Evolutionary conservation across 2,797 vertebrate genomes (phyloP).

Genomic region (Anguilla pacifica): DNA sequence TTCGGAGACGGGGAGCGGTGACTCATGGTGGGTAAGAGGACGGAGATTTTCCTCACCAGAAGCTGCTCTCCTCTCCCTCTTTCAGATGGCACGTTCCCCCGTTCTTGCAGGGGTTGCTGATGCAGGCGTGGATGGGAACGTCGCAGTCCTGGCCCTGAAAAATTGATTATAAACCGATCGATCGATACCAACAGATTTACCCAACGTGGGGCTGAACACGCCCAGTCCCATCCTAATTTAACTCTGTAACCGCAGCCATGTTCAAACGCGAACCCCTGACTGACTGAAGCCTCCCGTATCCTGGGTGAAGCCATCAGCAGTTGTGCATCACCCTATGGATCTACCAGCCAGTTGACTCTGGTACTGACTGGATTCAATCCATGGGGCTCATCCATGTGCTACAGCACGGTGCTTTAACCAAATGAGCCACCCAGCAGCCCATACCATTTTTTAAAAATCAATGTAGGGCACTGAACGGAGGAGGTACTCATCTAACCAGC

Average conservation of each 20-base stretch:
- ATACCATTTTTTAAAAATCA: no score
- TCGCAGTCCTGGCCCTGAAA: slow-evolving; percentile 91
- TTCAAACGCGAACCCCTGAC: no score
- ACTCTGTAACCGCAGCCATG: no score
- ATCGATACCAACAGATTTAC: neutral
- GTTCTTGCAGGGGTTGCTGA: slow-evolving; percentile 90
- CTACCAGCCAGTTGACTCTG: no score
- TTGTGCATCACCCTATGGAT: no score
- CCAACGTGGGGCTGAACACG: neutral
- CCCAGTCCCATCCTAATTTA: no score
- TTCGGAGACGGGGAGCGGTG: neutral
- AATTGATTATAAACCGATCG: slow-evolving; percentile 28
- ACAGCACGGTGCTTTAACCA: no score
- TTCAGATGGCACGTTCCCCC: slow-evolving; percentile 92
- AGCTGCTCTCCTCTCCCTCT: slow-evolving; percentile 86
- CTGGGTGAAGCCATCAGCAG: no score
- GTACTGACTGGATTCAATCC: no score
- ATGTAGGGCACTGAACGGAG: neutral
- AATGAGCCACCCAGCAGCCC: no score
- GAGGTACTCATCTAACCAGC: neutral
- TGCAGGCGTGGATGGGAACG: slow-evolving; percentile 90
- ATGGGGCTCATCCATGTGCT: no score
- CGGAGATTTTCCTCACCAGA: slow-evolving; percentile 66
- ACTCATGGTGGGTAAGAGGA: neutral
- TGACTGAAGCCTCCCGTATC: no score